Percentiles rank a stretch among this genome's conserved stretches.
phyloP scores from a whole-genome alignment of 2,113 vertebrate species.

The Illadopsis cleaveri region DNA sequence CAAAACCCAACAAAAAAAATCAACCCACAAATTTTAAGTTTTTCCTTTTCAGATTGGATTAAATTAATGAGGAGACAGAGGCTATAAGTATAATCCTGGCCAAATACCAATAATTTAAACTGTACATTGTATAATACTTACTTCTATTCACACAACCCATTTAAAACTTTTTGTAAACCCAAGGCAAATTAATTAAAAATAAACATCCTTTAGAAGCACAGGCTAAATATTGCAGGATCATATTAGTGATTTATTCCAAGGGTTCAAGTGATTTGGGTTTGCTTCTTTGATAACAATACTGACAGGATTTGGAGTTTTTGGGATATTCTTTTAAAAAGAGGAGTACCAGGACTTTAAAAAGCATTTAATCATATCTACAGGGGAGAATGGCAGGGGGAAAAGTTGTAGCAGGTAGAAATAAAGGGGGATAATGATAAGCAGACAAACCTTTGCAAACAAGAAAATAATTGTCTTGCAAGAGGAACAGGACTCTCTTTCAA shows the following conservation, averaged over 20 bases:
- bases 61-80: neutral
- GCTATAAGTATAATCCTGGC: neutral
- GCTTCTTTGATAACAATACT: neutral
- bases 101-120: neutral
- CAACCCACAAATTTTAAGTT: neutral
- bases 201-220: neutral
- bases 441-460: neutral
- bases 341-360: neutral
- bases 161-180: neutral
- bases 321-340: neutral
- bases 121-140: neutral
- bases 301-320: neutral
- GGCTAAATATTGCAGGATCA: neutral
- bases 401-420: neutral
- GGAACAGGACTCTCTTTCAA: neutral
- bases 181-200: slow-evolving; percentile 32
- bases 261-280: neutral
- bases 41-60: neutral
- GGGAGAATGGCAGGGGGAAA: neutral
- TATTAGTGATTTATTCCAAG: neutral
- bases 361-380: neutral
- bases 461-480: neutral
- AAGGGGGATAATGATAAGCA: neutral
- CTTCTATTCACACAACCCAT: neutral
- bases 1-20: neutral